These are phyloP conservation scores for Drosophila merina DNA, from an alignment of 2,888 invertebrate species.

Conservation along the genomic window DNA sequence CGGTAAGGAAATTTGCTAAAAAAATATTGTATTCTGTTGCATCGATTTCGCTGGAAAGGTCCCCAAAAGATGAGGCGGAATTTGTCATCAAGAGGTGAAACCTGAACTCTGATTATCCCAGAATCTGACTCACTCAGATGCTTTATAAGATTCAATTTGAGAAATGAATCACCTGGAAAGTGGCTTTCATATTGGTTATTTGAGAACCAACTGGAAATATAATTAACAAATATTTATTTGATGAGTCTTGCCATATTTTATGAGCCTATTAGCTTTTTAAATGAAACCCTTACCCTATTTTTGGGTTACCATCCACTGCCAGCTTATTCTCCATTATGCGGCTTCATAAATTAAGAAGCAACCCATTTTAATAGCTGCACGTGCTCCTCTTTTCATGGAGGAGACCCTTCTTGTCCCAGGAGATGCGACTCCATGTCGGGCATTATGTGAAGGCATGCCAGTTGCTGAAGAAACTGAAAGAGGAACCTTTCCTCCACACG, in stretches of 20 bases:
- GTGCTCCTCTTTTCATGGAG: conserved; percentile 5
- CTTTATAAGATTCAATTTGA: conserved; percentile 11
- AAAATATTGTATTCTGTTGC: conserved; percentile 62
- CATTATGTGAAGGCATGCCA: conserved; percentile 29
- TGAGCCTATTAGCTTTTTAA: background rate
- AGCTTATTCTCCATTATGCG: conserved; percentile 53
- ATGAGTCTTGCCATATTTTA: background rate
- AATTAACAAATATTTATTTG: background rate
- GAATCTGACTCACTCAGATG: conserved; percentile 23
- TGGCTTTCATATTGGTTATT: conserved; percentile 1
- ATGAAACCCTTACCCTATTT: background rate
- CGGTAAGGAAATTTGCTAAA: conserved; percentile 47
- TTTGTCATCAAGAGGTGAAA: conserved; percentile 44
- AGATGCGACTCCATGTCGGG: background rate
- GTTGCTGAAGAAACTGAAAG: background rate
- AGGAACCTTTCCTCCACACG: conserved; percentile 16
- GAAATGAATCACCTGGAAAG: conserved; percentile 26
- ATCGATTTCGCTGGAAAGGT: conserved; percentile 48
- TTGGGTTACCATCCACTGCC: conserved; percentile 6
- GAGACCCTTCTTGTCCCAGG: background rate
- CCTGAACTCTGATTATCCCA: conserved; percentile 3
- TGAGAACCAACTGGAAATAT: background rate
- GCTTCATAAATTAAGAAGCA: conserved; percentile 68
- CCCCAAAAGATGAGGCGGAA: conserved; percentile 2
- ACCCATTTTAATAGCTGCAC: conserved; percentile 49